Percentiles rank a stretch among this genome's conserved stretches.
Evolutionary conservation across 2,113 vertebrate species (phyloP).

Genomic region (Callithrix jacchus): DNA sequence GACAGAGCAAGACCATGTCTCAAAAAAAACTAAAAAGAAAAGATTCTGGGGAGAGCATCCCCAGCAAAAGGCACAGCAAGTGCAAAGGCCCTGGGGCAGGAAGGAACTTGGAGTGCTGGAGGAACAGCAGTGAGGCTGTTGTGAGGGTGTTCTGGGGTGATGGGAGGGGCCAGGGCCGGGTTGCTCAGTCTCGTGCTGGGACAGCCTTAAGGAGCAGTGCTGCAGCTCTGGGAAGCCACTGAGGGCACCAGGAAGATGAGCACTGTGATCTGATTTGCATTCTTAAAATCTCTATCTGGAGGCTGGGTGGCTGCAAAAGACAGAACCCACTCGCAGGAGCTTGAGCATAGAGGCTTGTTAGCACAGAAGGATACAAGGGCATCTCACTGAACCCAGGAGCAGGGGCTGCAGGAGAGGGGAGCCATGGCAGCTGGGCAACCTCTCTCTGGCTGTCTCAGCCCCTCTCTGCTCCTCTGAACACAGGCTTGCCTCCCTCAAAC

Average conservation of each 20-base stretch:
- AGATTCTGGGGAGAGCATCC: neutral
- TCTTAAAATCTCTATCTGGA: conserved; percentile 18
- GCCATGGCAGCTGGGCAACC: neutral
- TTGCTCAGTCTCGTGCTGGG: neutral
- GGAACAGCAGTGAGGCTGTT: neutral
- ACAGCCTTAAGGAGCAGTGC: neutral
- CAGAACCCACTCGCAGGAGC: neutral
- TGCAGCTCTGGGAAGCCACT: neutral
- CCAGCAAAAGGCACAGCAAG: neutral
- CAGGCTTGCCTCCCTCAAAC: neutral
- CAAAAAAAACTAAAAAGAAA: no score
- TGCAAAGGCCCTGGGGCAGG: conserved; percentile 7
- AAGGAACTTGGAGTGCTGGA: neutral
- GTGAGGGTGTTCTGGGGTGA: neutral
- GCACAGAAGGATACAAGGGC: neutral
- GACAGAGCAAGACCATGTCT: no score
- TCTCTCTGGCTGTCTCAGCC: neutral
- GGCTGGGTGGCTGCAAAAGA: conserved; percentile 33
- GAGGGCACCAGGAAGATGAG: neutral
- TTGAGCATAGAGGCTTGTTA: neutral
- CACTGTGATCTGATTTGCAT: neutral
- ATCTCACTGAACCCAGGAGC: neutral
- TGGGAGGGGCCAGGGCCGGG: neutral
- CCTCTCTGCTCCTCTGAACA: neutral
- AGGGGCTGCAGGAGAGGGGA: neutral